Evolutionary conservation across 2,797 vertebrate species (phyloP), one percentile per base, ranked within the genome.

Genomic region (Sternarchorhynchus goeldii): DNA sequence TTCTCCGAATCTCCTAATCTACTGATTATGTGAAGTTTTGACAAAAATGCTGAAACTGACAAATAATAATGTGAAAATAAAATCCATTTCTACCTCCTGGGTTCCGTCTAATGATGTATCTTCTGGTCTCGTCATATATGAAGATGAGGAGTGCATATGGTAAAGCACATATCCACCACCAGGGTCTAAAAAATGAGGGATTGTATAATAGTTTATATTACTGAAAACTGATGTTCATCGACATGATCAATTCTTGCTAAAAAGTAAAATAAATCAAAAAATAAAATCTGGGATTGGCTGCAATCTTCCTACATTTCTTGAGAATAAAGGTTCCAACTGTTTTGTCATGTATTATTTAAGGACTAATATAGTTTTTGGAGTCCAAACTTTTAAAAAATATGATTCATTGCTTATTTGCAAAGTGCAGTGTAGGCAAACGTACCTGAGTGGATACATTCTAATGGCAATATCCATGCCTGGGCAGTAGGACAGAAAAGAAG

Each of bases 141-240:
- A 99, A 99, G 91, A 99, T 99, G 84, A 99, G 92, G 45, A 99
- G 94, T 60, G 96, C 97, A 86, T 99, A 99, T 0, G 97, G 97
- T 90, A 99, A 95, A 88, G 97, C 97, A 85, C 97, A 99, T 93
- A 98, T 97, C 97, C 97, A 99, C 97, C 97, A 99, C 63, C 91
- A 94, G 0, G 96, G 96, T 86, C 97, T 98, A 67, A 75, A 77
- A 14, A 2, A 34, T 1, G 16, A 17, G 5, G 62, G 31, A 7
- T 14, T 2, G 12, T 12, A 16, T 29, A 60, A 34, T 63, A 34
- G 1, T 29, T 29, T 25, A 60, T 12, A 25, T 2, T 60, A 29
- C 8, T 25, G 7, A 29, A 12, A 60, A 8, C 0, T 45, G 41
- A 12, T 45, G 41, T 45, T 63, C 5, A 62, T 3, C 1, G 1